Evolutionary conservation across 1,140 invertebrate genomes (phyloP), one percentile per base, ranked within the genome.

Genomic region (Pentalonia nigronervosa): DNA sequence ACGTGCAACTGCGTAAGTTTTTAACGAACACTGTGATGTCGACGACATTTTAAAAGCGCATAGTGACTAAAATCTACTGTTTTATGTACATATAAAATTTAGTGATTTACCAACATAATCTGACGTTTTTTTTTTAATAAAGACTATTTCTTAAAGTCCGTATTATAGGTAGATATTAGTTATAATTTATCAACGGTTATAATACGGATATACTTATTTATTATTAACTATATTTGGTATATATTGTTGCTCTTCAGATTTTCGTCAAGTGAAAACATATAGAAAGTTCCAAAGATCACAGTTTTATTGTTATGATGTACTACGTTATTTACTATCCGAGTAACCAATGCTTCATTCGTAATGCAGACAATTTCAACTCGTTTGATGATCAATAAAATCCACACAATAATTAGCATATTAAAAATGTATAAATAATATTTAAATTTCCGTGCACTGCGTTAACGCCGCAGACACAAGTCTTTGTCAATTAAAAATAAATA

Each of bases 381-480:
- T 67, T 25, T 45, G 89, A 34, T 41, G 53, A 30, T 11, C 36
- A 67, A 90, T 90, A 90, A 90, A 90, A 89, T 89, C 48, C 23
- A 36, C 36, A 89, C 48, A 90, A 67, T 67, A 90, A 90, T 90
- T 90, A 90, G 53, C 89, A 90, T 90, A 67, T 67, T 67, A 41
- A 90, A 90, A 90, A 67, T 41, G 25, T 67, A 90, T 60, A 45
- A 60, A 67, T 60, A 60, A 56, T 45, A 47, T 90, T 90, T 90
- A 67, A 60, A 60, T 90, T 53, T 56, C 34, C 48, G n/a, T 76
- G 14, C 14, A 21, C 17, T 34, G 30, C 45, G 47, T 56, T 53
- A 47, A 50, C 53, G 87, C 87, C 87, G 60, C 87, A 56, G 50
- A 56, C 87, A 36, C 14, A n/a, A 48, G 30, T 30, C 47, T 48